Conservation (phyloP, 2,113 vertebrate species). For the Ophiodon elongatus region DNA sequence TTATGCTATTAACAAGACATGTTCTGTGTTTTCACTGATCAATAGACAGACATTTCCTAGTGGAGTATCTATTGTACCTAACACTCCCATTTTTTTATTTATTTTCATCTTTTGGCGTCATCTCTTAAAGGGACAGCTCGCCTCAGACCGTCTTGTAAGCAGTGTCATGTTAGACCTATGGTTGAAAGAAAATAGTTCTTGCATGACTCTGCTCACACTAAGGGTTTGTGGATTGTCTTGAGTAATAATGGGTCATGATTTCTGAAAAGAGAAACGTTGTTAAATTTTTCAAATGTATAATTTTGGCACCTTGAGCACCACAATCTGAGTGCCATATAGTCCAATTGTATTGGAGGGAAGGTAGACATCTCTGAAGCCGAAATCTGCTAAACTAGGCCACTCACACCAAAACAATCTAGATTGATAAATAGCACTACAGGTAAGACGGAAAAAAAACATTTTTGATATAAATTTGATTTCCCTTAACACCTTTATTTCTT, state of each 20-base stretch:
- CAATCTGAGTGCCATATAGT: not conserved
- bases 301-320: not conserved
- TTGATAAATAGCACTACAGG: no score
- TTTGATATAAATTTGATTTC: not conserved
- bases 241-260: not conserved
- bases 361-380: not conserved
- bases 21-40: not conserved
- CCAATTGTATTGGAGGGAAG: not conserved
- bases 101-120: not conserved
- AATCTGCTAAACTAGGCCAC: not conserved
- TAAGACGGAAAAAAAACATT: not conserved
- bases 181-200: not conserved
- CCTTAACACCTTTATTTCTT: not conserved
- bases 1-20: not conserved
- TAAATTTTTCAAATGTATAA: not conserved
- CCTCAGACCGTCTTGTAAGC: not conserved
- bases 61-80: not conserved
- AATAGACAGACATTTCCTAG: not conserved
- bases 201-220: not conserved
- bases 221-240: not conserved
- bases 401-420: no score
- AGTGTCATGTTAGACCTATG: not conserved
- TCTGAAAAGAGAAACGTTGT: not conserved
- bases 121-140: not conserved
- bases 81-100: not conserved